Conservation (phyloP, 2,797 vertebrate genomes). For the Erpetoichthys calabaricus region DNA sequence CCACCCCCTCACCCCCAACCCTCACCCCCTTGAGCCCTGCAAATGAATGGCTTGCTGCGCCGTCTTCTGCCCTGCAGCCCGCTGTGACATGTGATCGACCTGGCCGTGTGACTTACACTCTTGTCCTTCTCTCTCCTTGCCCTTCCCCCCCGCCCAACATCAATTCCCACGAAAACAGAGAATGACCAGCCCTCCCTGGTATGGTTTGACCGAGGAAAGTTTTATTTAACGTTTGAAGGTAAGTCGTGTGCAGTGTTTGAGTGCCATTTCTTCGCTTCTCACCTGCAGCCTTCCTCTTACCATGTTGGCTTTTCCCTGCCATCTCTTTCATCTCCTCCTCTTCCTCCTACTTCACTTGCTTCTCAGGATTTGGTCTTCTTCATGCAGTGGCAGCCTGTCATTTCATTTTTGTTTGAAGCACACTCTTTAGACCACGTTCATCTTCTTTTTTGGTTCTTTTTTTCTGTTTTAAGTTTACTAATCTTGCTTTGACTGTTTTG, state of each 20-base stretch:
- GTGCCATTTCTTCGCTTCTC: conserved; percentile 25
- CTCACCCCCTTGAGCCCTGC: conserved; percentile 25
- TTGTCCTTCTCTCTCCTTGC: conserved; percentile 84
- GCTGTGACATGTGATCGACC: conserved; percentile 56
- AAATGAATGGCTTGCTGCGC: conserved; percentile 41
- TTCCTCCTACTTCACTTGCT: conserved; percentile 19
- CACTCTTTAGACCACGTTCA: neutral
- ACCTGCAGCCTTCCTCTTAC: conserved; percentile 28
- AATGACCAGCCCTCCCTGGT: conserved; percentile 94
- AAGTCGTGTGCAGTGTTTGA: conserved; percentile 52
- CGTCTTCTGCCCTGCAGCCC: conserved; percentile 36
- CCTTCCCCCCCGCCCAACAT: conserved; percentile 62
- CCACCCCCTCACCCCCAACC: conserved; percentile 6
- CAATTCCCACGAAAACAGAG: conserved; percentile 76
- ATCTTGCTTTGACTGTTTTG: too few relatives aligned
- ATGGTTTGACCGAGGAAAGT: conserved; percentile 97
- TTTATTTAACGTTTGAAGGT: conserved; percentile 98
- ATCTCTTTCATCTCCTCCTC: conserved; percentile 17
- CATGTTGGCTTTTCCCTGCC: conserved; percentile 12
- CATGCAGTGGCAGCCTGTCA: conserved; percentile 12
- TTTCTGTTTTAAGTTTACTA: conserved; percentile 13
- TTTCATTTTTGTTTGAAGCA: conserved; percentile 19
- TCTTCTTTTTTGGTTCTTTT: conserved; percentile 17
- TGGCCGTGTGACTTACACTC: conserved; percentile 68
- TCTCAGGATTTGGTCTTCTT: neutral